A percentile compares a stretch with the other conserved stretches of the same genome.
Conservation (phyloP, 2,888 invertebrate genomes). For the Mythimna ferrago region DNA sequence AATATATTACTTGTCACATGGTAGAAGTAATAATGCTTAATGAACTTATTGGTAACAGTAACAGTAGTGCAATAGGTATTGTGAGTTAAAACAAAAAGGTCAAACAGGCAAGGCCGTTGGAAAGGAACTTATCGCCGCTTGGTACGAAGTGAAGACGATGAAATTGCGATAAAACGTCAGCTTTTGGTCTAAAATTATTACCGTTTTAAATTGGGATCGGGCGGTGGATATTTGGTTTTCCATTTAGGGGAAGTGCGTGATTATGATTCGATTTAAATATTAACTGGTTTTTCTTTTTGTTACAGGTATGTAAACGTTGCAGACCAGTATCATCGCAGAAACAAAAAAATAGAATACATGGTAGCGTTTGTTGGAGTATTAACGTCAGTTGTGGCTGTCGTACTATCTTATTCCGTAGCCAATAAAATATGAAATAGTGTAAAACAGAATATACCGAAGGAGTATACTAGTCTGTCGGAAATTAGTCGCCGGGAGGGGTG, state of each 20-base stretch:
- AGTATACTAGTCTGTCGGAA: conserved; percentile 84
- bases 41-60: conserved; percentile 56
- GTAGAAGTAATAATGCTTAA: conserved; percentile 55
- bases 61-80: conserved; percentile 56
- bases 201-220: conserved; percentile 70
- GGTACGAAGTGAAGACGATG: conserved; percentile 83
- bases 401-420: conserved; percentile 47
- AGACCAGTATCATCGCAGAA: conserved; percentile 21
- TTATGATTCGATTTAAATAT: conserved; percentile 52
- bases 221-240: conserved; percentile 56
- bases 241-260: conserved; percentile 51
- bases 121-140: conserved; percentile 83
- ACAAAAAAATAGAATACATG: conserved; percentile 16
- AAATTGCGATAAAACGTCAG: conserved; percentile 82
- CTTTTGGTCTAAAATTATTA: conserved; percentile 79
- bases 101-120: conserved; percentile 85
- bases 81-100: conserved; percentile 83
- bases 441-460: conserved; percentile 72
- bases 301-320: conserved; percentile 71
- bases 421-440: conserved; percentile 80
- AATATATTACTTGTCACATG: conserved; percentile 29
- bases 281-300: conserved; percentile 62
- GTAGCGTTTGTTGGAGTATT: conserved; percentile 30
- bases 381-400: conserved; percentile 27
- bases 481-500: conserved; percentile 86